phyloP scores from a whole-genome alignment of 2,797 vertebrate species.

The Argentina silus region DNA sequence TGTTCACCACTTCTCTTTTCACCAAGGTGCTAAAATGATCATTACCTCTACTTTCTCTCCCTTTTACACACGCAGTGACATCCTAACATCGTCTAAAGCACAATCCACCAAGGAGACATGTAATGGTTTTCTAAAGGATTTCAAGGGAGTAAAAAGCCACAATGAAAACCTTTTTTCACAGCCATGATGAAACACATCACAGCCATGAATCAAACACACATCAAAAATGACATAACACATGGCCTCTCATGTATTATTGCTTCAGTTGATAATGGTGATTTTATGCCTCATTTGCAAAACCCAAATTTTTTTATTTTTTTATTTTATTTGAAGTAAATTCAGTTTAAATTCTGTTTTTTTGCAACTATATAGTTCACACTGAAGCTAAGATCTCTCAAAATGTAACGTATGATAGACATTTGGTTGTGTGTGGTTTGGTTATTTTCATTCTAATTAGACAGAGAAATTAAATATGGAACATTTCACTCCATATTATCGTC shows the following conservation, averaged over 20 bases:
- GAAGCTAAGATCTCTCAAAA: not conserved
- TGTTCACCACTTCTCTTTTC: conserved; percentile 18
- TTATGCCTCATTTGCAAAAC: not conserved
- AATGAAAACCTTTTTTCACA: not conserved
- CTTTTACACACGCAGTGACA: conserved; percentile 1
- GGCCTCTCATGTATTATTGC: not conserved
- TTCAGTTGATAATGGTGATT: too few relatives aligned
- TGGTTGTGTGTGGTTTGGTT: not conserved
- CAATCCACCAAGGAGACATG: not conserved
- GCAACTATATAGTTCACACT: not conserved
- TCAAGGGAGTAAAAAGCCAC: not conserved
- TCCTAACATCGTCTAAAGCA: not conserved
- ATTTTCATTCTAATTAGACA: not conserved
- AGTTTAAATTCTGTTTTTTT: conserved; percentile 19
- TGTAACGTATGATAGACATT: not conserved
- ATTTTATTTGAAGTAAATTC: too few relatives aligned
- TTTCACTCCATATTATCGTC: not conserved
- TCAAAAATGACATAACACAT: conserved; percentile 44
- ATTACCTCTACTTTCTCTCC: not conserved
- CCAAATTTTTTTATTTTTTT: not conserved
- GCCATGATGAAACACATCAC: not conserved
- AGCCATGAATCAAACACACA: conserved; percentile 36
- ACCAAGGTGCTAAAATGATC: conserved; percentile 19
- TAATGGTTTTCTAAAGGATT: not conserved
- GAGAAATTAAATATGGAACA: not conserved